A percentile compares a stretch with the other conserved stretches of the same genome.
These are phyloP conservation scores for Hypotaenidia okinawae DNA, from an alignment of 2,797 vertebrate species.

Conservation along the genomic window DNA sequence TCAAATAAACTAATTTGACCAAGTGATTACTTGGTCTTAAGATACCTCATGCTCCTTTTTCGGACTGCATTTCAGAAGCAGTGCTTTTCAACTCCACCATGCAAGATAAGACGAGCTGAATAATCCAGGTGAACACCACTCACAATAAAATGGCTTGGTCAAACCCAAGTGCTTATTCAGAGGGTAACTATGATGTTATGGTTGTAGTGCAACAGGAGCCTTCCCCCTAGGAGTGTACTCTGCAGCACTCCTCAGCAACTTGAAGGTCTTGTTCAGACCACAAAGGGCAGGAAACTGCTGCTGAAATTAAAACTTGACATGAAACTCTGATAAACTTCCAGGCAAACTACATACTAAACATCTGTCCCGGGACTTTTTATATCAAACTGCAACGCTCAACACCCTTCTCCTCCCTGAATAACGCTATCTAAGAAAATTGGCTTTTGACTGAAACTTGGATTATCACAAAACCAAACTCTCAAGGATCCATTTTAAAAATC, in stretches of 20 bases:
- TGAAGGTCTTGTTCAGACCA: not conserved
- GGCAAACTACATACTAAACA: not conserved
- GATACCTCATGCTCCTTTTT: not conserved
- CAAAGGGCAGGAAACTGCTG: not conserved
- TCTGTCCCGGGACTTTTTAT: not conserved
- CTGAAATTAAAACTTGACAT: not conserved
- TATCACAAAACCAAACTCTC: not conserved
- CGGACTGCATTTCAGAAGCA: not conserved
- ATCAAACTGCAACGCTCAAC: not conserved
- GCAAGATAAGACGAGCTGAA: not conserved
- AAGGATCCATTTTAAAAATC: not conserved
- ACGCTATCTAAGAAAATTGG: not conserved
- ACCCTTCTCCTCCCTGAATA: not conserved
- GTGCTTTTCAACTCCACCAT: not conserved
- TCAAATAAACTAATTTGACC: not conserved
- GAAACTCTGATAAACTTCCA: not conserved
- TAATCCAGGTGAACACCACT: not conserved
- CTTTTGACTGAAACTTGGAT: not conserved
- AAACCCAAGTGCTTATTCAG: not conserved
- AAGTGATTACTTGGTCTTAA: not conserved
- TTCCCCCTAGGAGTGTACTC: not conserved
- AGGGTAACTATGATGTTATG: not conserved
- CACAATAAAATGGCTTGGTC: not conserved
- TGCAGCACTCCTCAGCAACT: not conserved
- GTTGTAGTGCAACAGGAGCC: rapidly evolving